Evolutionary conservation across 2,113 vertebrate species (phyloP), one percentile per base, ranked within the genome.

Genomic region (Mystacornis crossleyi): DNA sequence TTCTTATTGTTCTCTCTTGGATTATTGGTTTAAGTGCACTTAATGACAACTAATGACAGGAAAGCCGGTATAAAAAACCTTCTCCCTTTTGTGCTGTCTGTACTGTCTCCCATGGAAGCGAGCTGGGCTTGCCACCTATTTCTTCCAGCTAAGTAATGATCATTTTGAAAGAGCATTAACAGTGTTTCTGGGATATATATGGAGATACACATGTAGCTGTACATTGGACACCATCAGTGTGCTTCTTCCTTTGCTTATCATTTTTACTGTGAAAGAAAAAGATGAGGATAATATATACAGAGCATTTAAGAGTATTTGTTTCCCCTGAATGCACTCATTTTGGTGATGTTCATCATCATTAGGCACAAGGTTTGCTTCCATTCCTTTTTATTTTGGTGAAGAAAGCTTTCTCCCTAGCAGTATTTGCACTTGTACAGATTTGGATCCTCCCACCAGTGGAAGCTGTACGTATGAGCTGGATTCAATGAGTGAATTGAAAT

Each of bases 371-470:
- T 93, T 95, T 91, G 45, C 65, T 93, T 87, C 86, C 57, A 61
- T 72, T 91, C 75, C 84, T 92, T 89, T 86, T 84, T 51, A 50
- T 87, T 96, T 89, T 60, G 80, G 78, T 42, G 66, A 89, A 91
- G 86, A 79, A 81, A 84, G 84, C 89, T 79, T 89, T 83, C 81
- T 91, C 50, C 69, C 84, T 61, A 95, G 91, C 91, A 89, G 36
- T 40, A 82, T 88, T 81, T 93, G 86, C 82, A 78, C 60, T 94
- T 83, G 47, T 34, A 70, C 65, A 89, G 92, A 92, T 93, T 95
- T 83, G 4, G 34, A 73, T 90, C 93, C 88, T 96, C 95, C 90
- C 95, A 95, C 90, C 81, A 75, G 82, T 90, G 53, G 88, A 91
- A 70, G 81, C 92, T 86, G 71, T 48, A 73, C 36, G 31, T 86